Evolutionary conservation across 1,140 invertebrate species (phyloP), one percentile per base, ranked within the genome.

Genomic region (Dolichoris vasculosae): DNA sequence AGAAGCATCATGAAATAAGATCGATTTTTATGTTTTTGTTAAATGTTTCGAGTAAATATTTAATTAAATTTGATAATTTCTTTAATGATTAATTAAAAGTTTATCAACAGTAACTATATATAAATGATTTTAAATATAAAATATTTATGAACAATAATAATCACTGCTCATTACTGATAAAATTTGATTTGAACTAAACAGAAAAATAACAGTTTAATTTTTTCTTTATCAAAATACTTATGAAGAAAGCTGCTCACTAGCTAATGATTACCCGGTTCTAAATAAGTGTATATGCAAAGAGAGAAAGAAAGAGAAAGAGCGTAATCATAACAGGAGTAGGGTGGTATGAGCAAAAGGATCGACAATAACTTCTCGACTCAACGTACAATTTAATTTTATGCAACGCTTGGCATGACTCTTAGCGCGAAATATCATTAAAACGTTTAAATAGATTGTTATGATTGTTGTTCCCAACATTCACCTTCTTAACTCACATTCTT

Each of bases 341-440:
- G 23, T 30, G 63, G 43, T 23, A 7, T 8, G 40, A 69, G 75
- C 63, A 51, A n/a, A 15, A 78, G 67, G 84, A 40, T 81, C 51
- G 71, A 82, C 86, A 92, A 93, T 93, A 93, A 93, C 92, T 93
- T 93, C 91, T 90, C 92, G 90, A 90, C 92, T 93, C 89, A 90
- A 90, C 91, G 91, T 92, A 92, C 92, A 92, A 93, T 93, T 93
- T 93, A 92, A 93, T 93, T 93, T 93, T 93, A 93, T 93, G 92
- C 92, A 93, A 93, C 91, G 92, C 91, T 93, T 92, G 92, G 92
- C 92, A 92, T 92, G 92, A 91, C 92, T 93, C 92, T 93, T 93
- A 93, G 90, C 91, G 89, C 88, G 46, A 92, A 91, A 93, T 93
- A 93, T 93, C 92, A 92, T 92, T 92, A 92, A 92, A 92, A 92